Evolutionary conservation across 2,797 vertebrate genomes (phyloP).

Genomic region (Nyctibius grandis): DNA sequence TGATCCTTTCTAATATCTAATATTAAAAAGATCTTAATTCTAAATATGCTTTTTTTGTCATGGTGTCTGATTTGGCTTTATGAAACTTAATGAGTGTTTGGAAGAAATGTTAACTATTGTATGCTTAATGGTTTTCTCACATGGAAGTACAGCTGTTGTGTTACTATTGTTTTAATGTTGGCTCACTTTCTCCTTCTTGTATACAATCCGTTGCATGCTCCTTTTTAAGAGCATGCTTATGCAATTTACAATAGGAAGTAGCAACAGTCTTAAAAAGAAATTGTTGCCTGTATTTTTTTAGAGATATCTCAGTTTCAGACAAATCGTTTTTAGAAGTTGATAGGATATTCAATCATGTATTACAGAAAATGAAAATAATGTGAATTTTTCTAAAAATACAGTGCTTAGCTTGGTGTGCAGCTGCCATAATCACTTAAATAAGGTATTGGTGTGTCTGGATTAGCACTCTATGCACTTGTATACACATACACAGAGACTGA

Average conservation of each 20-base stretch:
- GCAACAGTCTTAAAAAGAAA: not conserved
- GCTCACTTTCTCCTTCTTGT: not conserved
- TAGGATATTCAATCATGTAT: not conserved
- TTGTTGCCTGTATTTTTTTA: not conserved
- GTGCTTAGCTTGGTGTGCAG: not conserved
- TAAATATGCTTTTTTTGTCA: not conserved
- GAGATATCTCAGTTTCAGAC: not conserved
- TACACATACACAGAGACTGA: not conserved
- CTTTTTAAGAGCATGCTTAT: not conserved
- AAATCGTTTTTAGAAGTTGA: not conserved
- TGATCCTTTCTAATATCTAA: not conserved
- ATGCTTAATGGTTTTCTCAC: not conserved
- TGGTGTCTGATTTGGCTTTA: not conserved
- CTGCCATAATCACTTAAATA: not conserved
- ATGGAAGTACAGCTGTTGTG: not conserved
- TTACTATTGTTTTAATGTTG: not conserved
- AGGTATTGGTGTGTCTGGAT: not conserved
- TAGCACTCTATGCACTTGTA: not conserved
- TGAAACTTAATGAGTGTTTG: not conserved
- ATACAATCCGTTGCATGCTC: not conserved
- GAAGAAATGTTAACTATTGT: not conserved
- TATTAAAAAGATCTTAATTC: constrained; percentile 1
- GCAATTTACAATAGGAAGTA: not conserved
- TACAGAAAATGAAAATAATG: not conserved
- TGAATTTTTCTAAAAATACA: not conserved